A percentile compares a stretch with the other conserved stretches of the same genome.
Conservation (phyloP, 2,113 vertebrate species). For the Anas platyrhynchos region DNA sequence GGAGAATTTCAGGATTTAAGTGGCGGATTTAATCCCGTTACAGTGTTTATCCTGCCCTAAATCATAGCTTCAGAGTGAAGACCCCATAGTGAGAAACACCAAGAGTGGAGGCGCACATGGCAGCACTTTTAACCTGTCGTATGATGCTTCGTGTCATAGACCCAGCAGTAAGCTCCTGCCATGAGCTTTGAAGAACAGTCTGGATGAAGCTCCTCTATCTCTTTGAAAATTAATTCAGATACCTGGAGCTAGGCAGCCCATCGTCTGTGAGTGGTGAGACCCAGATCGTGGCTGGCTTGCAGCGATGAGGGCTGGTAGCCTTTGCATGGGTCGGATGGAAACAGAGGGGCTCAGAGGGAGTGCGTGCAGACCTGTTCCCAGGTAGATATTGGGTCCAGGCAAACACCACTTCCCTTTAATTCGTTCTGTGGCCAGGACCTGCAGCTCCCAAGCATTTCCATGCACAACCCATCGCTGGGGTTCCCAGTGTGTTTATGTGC, state of each 20-base stretch:
- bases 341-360: not conserved
- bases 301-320: not conserved
- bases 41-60: not conserved
- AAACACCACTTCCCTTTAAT: not conserved
- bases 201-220: not conserved
- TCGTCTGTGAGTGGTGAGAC: not conserved
- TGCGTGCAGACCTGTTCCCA: not conserved
- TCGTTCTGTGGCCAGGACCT: accelerated
- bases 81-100: accelerated
- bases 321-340: not conserved
- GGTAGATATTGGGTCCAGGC: not conserved
- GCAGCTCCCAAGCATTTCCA: not conserved
- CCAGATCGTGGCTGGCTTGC: not conserved
- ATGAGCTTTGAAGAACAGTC: not conserved
- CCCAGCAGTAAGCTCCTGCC: not conserved
- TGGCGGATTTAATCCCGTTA: not conserved
- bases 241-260: not conserved
- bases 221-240: not conserved
- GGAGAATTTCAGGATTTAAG: not conserved
- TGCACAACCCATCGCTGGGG: accelerated
- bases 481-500: too few species aligned
- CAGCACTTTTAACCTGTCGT: not conserved
- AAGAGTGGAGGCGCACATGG: not conserved
- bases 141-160: not conserved
- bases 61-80: not conserved